Conservation (phyloP, 2,797 vertebrate genomes). For the Bradypodion pumilum region DNA sequence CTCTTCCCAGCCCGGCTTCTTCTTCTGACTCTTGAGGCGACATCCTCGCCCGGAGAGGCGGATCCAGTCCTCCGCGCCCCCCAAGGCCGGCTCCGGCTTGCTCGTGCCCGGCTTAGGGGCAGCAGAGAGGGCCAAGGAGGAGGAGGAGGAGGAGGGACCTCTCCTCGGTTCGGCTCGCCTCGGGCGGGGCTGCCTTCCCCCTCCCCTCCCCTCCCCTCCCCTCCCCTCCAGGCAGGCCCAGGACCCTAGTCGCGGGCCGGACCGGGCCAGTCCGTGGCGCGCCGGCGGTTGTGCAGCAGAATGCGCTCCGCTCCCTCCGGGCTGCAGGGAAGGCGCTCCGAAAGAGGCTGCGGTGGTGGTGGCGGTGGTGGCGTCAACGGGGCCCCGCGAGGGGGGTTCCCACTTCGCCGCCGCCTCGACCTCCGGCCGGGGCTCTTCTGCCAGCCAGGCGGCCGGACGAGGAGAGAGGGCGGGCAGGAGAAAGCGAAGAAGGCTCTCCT, state of each 20-base stretch:
- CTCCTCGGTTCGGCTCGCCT: too few species aligned
- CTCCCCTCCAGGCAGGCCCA: constrained; percentile 54
- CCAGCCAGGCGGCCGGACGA: background rate
- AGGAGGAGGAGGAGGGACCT: too few species aligned
- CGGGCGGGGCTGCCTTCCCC: background rate
- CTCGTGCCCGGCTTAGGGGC: too few species aligned
- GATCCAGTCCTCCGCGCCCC: constrained; percentile 58
- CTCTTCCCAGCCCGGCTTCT: constrained; percentile 65
- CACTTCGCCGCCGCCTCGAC: too few species aligned
- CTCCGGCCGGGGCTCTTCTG: constrained; percentile 43
- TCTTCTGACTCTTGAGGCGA: constrained; percentile 62
- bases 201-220: background rate
- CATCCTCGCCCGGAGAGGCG: constrained; percentile 63
- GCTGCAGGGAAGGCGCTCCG: constrained; percentile 77
- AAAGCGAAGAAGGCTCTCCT: background rate
- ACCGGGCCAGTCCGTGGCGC: constrained; percentile 67
- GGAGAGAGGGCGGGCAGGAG: too few species aligned
- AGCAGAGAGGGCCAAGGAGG: too few species aligned
- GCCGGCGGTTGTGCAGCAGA: constrained; percentile 77
- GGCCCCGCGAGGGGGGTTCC: constrained; percentile 84
- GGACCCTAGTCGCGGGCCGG: constrained; percentile 75
- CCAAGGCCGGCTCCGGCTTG: too few species aligned
- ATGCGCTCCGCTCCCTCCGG: constrained; percentile 63
- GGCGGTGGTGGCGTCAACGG: constrained; percentile 80
- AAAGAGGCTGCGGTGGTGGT: constrained; percentile 75